Evolutionary conservation across 2,113 vertebrate genomes (phyloP), one percentile per base, ranked within the genome.

Genomic region (Dendrocopos noguchii): DNA sequence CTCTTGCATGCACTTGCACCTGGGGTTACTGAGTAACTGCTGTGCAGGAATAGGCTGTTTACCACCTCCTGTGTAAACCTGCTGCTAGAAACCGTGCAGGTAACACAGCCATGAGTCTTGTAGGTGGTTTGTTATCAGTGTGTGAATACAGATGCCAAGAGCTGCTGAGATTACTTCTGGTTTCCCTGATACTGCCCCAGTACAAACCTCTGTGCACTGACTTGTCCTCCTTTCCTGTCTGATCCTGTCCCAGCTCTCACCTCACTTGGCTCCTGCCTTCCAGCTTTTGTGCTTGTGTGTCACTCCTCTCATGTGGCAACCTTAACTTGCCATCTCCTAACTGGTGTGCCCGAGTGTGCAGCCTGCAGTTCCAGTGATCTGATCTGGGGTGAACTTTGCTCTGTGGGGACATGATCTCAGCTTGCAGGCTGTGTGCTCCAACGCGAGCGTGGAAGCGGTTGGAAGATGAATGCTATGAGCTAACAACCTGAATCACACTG

Each of bases 181-280:
- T 94, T 94, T 87, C 84, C 88, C 68, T 71, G 78, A 64, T 33
- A 22, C 57, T 91, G 24, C 89, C 28, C 31, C 65, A n/a, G 85
- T 60, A 74, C 36, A 59, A 88, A n/a, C 13, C 47, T 83, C 73
- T 75, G 68, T 77, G 87, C 65, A 16, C 76, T 64, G 89, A 87
- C 87, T 74, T 82, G 79, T 77, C 72, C n/a, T 84, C 36, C 57
- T 77, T 75, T 94, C 53, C 57, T 91, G 60, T 91, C 90, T 80
- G 79, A 85, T 87, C 68, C 82, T 78, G 79, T 56, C 60, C 60
- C 60, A 21, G 5, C 44, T 67, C 81, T 91, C 87, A 91, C 87
- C 90, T 94, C 73, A 78, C 80, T 79, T 61, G 53, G 75, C 93
- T 85, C 63, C 87, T 94, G 84, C 87, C 91, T 91, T 80, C 76